Evolutionary conservation across 2,797 vertebrate species (phyloP), one percentile per base, ranked within the genome.

Genomic region (Aulostomus chinensis): DNA sequence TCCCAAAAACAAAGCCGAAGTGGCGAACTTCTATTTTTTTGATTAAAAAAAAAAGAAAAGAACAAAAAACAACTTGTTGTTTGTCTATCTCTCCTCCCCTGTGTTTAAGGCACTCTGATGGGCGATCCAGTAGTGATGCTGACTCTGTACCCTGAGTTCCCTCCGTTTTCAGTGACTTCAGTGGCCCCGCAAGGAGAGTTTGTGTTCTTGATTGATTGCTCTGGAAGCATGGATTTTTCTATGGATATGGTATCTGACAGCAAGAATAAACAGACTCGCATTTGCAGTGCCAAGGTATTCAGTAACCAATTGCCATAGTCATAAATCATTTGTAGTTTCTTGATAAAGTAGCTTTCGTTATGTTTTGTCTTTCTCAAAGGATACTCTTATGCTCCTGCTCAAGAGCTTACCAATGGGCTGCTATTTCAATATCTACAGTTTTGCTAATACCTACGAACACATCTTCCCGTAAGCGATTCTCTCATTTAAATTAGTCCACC

Each of bases 351-450:
- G n/a, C n/a, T n/a, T n/a, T n/a, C n/a, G n/a, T n/a, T n/a, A 1
- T 21, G 15, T 16, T 15, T 4, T 38, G 9, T 56, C 5, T 33
- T 56, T 58, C 8, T 42, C 38, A 51, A n/a, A 96, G 94, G 93
- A 94, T 34, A 94, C 94, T 7, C 74, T 95, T 46, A 80, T 94
- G 59, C 86, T 96, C 15, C 86, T 97, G 34, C 72, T 96, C 68
- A 97, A 97, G 88, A 95, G 94, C 62, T 86, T 97, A 56, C 93
- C 94, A 3, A n/a, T 93, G 16, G 92, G 90, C 70, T 94, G 93
- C 75, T 94, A 90, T 68, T 96, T 96, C 80, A 96, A 95, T 69
- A 86, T 96, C 68, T 94, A 90, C 43, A 88, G 89, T 59, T 96
- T 95, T 54, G 94, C 94, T 3, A 91, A 87, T n/a, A 1, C 2